Evolutionary conservation across 1,140 invertebrate genomes (phyloP).

Genomic region (Anthonomus grandis): DNA sequence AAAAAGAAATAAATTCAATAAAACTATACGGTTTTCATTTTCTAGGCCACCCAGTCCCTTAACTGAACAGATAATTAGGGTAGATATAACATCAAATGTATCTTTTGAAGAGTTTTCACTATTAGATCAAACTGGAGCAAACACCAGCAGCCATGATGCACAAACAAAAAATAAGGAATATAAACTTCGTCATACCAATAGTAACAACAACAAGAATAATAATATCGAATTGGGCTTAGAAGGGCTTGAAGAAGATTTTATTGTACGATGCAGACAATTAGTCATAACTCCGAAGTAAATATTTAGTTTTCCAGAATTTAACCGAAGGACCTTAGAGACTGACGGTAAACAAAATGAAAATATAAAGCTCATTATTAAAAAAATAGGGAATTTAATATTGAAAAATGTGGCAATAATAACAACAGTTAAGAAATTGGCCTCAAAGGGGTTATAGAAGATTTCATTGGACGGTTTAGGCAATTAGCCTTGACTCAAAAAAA

Average conservation of each 20-base stretch:
- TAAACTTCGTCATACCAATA: not conserved
- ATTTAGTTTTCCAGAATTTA: too few species aligned
- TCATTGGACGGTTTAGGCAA: too few species aligned
- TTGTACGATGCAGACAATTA: conserved; percentile 29
- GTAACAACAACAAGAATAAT: not conserved
- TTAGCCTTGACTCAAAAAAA: too few species aligned
- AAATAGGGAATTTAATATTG: too few species aligned
- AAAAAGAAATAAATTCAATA: conserved; percentile 28
- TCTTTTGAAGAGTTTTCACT: conserved; percentile 13
- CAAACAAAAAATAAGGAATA: conserved; percentile 1
- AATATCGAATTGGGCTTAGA: too few species aligned
- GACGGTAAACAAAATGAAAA: too few species aligned
- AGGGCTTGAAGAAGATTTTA: conserved; percentile 27
- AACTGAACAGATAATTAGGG: conserved; percentile 43
- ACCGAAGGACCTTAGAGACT: too few species aligned
- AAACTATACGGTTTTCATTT: conserved; percentile 39
- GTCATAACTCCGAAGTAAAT: conserved; percentile 21
- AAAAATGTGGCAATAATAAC: too few species aligned
- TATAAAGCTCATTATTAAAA: too few species aligned
- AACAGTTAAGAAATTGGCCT: too few species aligned
- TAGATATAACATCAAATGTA: conserved; percentile 43
- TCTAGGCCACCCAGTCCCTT: conserved; percentile 41
- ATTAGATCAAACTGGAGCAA: not conserved
- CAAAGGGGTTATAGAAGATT: too few species aligned
- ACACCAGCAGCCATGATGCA: not conserved